These are phyloP conservation scores for Chrysolina haemoptera DNA, from an alignment of 2,888 invertebrate species.

Conservation along the genomic window DNA sequence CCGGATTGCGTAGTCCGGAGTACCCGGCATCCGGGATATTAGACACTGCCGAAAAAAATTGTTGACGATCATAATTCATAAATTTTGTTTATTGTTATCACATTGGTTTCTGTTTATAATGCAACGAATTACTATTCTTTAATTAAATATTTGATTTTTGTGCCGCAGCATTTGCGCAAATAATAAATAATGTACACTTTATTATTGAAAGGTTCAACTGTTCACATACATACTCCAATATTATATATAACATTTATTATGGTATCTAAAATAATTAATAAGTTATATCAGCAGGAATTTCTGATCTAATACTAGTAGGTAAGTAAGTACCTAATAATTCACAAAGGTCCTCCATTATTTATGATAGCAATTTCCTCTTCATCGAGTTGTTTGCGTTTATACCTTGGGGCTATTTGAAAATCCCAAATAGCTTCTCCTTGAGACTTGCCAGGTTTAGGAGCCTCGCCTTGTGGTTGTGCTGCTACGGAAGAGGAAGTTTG, in stretches of 20 bases:
- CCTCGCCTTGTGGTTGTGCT: conserved; percentile 22
- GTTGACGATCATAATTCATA: no score
- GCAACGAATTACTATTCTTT: no score
- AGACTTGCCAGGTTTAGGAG: conserved; percentile 36
- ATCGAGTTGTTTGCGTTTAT: conserved; percentile 61
- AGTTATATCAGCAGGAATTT: background rate
- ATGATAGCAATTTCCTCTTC: conserved; percentile 67
- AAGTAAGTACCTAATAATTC: no score
- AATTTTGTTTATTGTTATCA: no score
- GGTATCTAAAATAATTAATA: conserved; percentile 2
- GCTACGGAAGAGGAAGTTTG: conserved; percentile 42
- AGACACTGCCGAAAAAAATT: no score
- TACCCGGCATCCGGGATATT: no score
- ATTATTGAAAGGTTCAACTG: no score
- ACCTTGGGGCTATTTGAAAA: conserved; percentile 66
- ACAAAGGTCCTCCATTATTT: conserved; percentile 66
- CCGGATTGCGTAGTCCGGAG: no score
- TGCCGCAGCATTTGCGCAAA: no score
- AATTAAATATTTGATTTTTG: no score
- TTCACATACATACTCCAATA: background rate
- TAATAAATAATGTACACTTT: no score
- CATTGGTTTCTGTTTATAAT: no score
- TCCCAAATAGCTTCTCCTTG: conserved; percentile 62
- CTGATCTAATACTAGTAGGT: conserved; percentile 2
- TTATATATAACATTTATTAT: background rate